Evolutionary conservation across 1,140 invertebrate species (phyloP).

Genomic region (Bilobella aurantiaca): DNA sequence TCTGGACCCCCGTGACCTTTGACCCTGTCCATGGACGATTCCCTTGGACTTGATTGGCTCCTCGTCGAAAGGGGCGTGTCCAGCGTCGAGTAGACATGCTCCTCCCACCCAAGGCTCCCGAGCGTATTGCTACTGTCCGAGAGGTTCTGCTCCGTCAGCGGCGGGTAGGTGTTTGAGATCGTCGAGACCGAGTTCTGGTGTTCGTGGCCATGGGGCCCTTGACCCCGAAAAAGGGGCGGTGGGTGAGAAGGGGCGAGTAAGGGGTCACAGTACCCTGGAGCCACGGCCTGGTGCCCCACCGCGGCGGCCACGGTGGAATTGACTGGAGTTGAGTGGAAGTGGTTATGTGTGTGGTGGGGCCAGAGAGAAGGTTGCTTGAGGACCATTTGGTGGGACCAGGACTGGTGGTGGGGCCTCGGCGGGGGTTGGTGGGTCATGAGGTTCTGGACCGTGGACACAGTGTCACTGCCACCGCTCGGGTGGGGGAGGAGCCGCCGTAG

Average conservation of each 20-base stretch:
- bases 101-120: constrained; percentile 23
- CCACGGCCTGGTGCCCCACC: not conserved
- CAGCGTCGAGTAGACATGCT: constrained; percentile 33
- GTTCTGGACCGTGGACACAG: constrained; percentile 4
- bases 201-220: not conserved
- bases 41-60: not conserved
- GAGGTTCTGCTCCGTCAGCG: constrained; percentile 26
- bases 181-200: constrained; percentile 11
- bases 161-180: constrained; percentile 13
- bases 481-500: constrained; percentile 16
- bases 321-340: not conserved
- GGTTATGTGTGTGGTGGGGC: not conserved
- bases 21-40: no score
- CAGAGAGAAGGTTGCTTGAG: not conserved
- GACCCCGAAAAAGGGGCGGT: not conserved
- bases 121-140: constrained; percentile 17
- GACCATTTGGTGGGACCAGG: not conserved
- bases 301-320: not conserved
- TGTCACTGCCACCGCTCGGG: not conserved
- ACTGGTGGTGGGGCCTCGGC: not conserved
- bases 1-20: no score
- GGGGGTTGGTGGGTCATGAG: not conserved
- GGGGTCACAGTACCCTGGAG: not conserved
- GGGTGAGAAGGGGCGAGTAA: not conserved
- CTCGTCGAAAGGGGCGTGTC: constrained; percentile 22